These are phyloP conservation scores for Stenopsyche tienmushanensis DNA, from an alignment of 1,140 invertebrate genomes.

Conservation along the genomic window DNA sequence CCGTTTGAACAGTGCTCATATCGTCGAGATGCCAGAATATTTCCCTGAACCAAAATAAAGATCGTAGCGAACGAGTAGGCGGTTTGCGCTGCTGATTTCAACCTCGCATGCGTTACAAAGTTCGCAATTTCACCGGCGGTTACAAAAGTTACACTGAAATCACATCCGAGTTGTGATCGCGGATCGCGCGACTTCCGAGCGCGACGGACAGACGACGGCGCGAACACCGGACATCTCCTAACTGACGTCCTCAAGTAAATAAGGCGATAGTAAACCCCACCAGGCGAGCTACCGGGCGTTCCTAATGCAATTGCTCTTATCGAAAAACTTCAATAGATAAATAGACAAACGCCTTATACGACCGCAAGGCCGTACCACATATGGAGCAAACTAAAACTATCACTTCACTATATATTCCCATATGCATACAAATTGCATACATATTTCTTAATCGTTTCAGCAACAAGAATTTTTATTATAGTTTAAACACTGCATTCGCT, in stretches of 20 bases:
- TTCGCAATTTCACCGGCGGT: background rate
- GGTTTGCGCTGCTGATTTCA: background rate
- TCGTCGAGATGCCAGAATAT: background rate
- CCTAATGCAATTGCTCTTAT: background rate
- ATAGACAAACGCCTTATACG: background rate
- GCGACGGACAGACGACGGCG: background rate
- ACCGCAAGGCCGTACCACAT: background rate
- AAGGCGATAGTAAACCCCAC: background rate
- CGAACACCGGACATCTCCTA: background rate
- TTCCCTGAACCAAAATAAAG: no score
- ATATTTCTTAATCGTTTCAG: no score
- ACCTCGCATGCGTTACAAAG: no score
- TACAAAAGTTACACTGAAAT: background rate
- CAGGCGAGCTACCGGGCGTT: background rate
- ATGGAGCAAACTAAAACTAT: background rate
- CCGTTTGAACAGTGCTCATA: background rate
- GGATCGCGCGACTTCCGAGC: background rate
- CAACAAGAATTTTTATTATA: no score
- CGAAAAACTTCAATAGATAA: no score
- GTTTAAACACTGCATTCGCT: no score
- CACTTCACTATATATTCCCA: background rate
- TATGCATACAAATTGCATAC: background rate
- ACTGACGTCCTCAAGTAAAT: background rate
- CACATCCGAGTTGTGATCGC: background rate
- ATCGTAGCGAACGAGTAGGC: background rate